These are phyloP conservation scores for Cottoperca gobio DNA, from an alignment of 2,797 vertebrate species.

Conservation along the genomic window DNA sequence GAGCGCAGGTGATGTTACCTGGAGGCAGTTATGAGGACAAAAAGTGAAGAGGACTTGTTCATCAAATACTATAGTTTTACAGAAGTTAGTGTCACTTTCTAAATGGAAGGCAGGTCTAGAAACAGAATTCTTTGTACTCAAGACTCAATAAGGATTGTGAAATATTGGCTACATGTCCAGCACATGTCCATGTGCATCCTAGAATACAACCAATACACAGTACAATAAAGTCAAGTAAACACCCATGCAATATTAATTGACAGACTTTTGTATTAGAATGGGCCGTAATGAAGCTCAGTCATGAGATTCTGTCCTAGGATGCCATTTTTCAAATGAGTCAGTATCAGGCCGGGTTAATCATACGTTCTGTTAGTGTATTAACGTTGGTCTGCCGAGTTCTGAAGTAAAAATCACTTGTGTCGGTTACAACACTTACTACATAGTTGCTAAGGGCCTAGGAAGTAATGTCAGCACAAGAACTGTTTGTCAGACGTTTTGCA, in stretches of 20 bases:
- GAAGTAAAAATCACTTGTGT: neutral
- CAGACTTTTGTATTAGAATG: neutral
- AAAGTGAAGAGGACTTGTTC: neutral
- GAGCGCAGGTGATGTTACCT: constrained; percentile 95
- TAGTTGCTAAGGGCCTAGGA: neutral
- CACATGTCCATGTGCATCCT: too few relatives aligned
- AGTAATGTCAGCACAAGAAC: neutral
- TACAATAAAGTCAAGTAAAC: too few relatives aligned
- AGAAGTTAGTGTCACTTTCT: neutral
- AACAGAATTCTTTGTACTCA: neutral
- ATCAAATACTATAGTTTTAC: neutral
- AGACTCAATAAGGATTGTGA: too few relatives aligned
- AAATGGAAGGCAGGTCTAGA: too few relatives aligned
- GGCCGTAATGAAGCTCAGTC: too few relatives aligned
- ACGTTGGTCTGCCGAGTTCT: neutral
- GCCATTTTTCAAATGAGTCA: neutral
- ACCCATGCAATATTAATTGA: neutral
- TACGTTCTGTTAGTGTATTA: neutral
- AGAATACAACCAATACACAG: neutral
- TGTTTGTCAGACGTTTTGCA: neutral
- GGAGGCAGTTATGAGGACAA: neutral
- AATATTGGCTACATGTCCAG: too few relatives aligned
- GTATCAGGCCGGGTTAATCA: neutral
- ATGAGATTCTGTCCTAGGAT: neutral
- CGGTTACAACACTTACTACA: neutral